These are phyloP conservation scores for Hymenopus coronatus DNA, from an alignment of 2,888 invertebrate genomes.

Conservation along the genomic window DNA sequence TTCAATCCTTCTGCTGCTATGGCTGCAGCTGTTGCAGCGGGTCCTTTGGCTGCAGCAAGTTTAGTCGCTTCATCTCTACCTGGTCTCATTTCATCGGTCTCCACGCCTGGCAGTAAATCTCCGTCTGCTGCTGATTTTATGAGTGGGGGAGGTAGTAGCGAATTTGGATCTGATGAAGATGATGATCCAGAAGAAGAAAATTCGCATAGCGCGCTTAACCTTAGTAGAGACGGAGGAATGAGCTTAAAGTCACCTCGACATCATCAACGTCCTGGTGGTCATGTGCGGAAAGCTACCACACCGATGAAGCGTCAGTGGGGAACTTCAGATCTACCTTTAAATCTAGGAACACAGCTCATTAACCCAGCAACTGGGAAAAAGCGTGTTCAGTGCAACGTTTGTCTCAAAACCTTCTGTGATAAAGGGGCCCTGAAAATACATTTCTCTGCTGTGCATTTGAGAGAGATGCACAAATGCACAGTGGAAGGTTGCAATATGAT, in stretches of 20 bases:
- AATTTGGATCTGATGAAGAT: slow-evolving; percentile 57
- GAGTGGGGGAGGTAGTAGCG: slow-evolving; percentile 51
- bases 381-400: slow-evolving; percentile 96
- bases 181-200: slow-evolving; percentile 58
- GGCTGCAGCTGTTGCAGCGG: slow-evolving; percentile 60
- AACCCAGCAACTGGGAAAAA: slow-evolving; percentile 94
- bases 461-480: slow-evolving; percentile 99
- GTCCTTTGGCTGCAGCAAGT: slow-evolving; percentile 59
- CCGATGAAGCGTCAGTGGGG: slow-evolving; percentile 80
- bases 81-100: slow-evolving; percentile 54
- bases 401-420: slow-evolving; percentile 98
- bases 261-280: slow-evolving; percentile 35
- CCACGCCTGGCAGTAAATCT: slow-evolving; percentile 51
- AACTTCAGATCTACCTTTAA: slow-evolving; percentile 68
- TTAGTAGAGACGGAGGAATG: slow-evolving; percentile 53
- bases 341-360: slow-evolving; percentile 84
- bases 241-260: not conserved
- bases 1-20: slow-evolving; percentile 59
- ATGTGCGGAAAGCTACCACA: slow-evolving; percentile 52
- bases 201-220: slow-evolving; percentile 61
- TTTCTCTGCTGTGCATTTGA: slow-evolving; percentile 95
- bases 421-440: slow-evolving; percentile 99
- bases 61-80: slow-evolving; percentile 63
- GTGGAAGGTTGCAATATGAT: slow-evolving; percentile 99
- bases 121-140: slow-evolving; percentile 46